Conservation (phyloP, 2,113 vertebrate genomes). For the Meriones unguiculatus region DNA sequence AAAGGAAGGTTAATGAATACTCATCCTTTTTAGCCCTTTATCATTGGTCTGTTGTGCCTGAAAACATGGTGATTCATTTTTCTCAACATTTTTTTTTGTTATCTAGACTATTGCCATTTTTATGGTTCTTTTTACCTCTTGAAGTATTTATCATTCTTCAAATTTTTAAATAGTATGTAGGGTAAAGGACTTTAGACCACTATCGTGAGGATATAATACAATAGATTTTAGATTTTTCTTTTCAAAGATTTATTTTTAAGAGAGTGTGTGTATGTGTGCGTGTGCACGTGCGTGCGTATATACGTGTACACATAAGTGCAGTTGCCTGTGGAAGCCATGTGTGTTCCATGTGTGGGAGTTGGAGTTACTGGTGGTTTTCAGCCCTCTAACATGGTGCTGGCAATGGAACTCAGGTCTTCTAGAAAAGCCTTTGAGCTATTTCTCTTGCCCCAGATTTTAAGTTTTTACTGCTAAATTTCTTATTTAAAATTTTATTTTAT, state of each 20-base stretch:
- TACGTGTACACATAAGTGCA: background rate
- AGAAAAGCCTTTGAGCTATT: background rate
- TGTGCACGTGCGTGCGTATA: background rate
- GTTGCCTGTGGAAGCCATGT: background rate
- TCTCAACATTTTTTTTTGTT: background rate
- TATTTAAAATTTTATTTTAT: constrained; percentile 57
- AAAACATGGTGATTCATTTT: background rate
- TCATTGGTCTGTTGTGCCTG: background rate
- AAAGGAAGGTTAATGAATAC: background rate
- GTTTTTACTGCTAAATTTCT: constrained; percentile 40
- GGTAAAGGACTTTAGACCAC: background rate
- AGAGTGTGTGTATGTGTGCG: no score
- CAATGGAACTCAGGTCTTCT: background rate
- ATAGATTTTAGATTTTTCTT: constrained; percentile 38
- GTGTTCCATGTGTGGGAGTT: background rate
- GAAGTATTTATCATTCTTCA: constrained; percentile 15
- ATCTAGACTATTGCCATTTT: background rate
- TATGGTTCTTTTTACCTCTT: background rate
- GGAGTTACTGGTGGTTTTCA: background rate
- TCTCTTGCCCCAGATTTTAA: background rate
- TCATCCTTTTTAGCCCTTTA: background rate
- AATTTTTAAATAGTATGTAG: background rate
- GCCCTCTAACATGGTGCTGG: background rate
- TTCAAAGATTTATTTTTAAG: background rate
- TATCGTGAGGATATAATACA: background rate